Base-by-base conservation (phyloP, 2,797 vertebrate species). In the Denticeps clupeoides region DNA sequence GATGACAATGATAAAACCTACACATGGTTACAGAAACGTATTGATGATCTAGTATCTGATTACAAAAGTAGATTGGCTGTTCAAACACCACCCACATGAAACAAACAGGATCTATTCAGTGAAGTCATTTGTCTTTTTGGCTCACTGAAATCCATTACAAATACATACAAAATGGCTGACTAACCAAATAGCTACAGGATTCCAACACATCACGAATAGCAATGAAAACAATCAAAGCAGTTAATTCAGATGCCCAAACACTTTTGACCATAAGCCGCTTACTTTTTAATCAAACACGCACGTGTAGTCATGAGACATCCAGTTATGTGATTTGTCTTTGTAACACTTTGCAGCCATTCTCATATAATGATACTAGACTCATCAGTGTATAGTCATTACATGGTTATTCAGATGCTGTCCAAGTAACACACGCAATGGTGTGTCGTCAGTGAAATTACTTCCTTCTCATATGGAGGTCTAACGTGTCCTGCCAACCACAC, bases 141-240 rank as follows among this genome's bases (percentile, higher is more conserved):
- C 4, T 18, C 40, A 22, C 26, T 27, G 15, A 55, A 49, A 19
- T 49, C 40, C 2, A 4, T 55, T 6, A 5, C 19, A 1, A 44
- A 55, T 16, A 43, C 40, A 15, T 44, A 44, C 23, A 22, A 22
- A 19, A 44, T 55, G 53, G 53, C 23, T 49, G 12, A 18, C 45
- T 4, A 47, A 47, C 13, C 31, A 37, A 35, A 16, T 35, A 5
- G 31, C 18, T 15, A 47, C 45, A 15, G 45, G 45, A 9, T 32
- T 47, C 9, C 45, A 54, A 18, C 35, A 53, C 7, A 4, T 53
- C 2, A 41, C 33, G 3, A 24, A 27, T 13, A 19, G 33, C 16
- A 11, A 38, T 29, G 43, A 47, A 11, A 53, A 27, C 9, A 1
- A 53, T 46, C 2, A 53, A 35, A 8, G 44, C 19, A 3, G 33